Evolutionary conservation across 92 coral and sea anemone genomes (phyloP), one percentile per base, ranked within the genome.

Genomic region (Meandrina meandrites): DNA sequence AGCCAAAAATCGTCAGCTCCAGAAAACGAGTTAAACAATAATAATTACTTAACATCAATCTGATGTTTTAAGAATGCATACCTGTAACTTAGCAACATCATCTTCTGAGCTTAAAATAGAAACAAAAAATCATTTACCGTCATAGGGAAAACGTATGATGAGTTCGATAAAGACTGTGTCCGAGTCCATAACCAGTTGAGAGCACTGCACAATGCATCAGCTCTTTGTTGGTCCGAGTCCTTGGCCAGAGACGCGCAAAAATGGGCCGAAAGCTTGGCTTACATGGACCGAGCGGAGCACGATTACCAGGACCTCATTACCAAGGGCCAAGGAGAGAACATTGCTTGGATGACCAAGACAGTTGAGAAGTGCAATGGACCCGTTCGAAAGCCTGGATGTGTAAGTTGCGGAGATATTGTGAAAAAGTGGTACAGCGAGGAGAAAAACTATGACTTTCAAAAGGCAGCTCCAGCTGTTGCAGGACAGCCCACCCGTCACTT

Each of bases 271-370:
- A 74, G 34, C 9, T 75, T 90, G 34, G 92, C 92, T 40, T 79
- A 62, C 76, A 81, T 42, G 83, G 92, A 90, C 79, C 67, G 80
- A 12, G 81, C 79, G 42, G 75, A 80, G 9, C 92, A 90, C 50
- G 92, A 90, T 74, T 86, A 79, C 62, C 89, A 90, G 77, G 85
- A 62, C 35, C 84, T 90, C 79, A 86, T 90, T 1, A 81, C 83
- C 24, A 86, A 80, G 27, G 92, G 92, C 27, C 89, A 90, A 51
- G 92, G 92, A 27, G 92, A 90, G 51, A 90, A 86, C 76, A 90
- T 90, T 57, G 92, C 90, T 14, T 90, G 92, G 92, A 80, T 51
- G 6, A 54, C 79, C 54, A 74, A 64, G 31, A 53, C 86, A 37
- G 68, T 64, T 35, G 35, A 66, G 12, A 90, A 75, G 88, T 90